A percentile compares a stretch with the other conserved stretches of the same genome.
These are phyloP conservation scores for Megalurothrips usitatus DNA, from an alignment of 2,888 invertebrate genomes.

Conservation along the genomic window DNA sequence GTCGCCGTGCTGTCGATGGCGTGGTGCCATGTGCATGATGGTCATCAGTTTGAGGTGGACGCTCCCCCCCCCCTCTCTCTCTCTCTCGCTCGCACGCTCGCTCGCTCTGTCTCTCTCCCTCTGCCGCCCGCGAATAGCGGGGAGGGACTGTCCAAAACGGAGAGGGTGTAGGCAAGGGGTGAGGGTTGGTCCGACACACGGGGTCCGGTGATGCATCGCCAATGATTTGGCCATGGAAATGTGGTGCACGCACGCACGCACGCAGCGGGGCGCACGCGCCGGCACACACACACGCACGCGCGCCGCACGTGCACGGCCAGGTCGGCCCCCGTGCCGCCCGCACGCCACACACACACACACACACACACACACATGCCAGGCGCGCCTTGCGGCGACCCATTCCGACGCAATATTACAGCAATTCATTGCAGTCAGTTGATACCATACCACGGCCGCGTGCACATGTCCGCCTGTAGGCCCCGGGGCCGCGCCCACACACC, in stretches of 20 bases:
- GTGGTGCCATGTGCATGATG: background rate
- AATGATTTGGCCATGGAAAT: background rate
- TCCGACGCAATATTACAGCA: background rate
- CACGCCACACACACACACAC: too few species aligned
- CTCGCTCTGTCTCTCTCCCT: too few species aligned
- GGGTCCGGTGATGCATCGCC: background rate
- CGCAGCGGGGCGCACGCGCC: background rate
- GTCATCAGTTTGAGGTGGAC: background rate
- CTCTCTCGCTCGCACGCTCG: too few species aligned
- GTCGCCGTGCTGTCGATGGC: background rate
- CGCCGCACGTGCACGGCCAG: background rate
- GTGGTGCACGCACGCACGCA: too few species aligned
- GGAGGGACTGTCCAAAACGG: too few species aligned
- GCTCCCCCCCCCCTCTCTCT: too few species aligned
- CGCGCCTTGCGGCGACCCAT: background rate
- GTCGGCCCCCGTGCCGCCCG: background rate
- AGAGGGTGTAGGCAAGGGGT: background rate
- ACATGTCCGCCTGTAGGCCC: background rate
- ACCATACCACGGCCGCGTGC: background rate
- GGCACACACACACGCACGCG: background rate
- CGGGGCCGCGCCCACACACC: background rate
- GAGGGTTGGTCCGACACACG: background rate
- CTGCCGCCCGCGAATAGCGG: too few species aligned
- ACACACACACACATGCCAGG: too few species aligned
- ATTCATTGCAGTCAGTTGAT: conserved; percentile 26